Evolutionary conservation across 2,113 vertebrate genomes (phyloP).

Genomic region (Hemiprocne comata): DNA sequence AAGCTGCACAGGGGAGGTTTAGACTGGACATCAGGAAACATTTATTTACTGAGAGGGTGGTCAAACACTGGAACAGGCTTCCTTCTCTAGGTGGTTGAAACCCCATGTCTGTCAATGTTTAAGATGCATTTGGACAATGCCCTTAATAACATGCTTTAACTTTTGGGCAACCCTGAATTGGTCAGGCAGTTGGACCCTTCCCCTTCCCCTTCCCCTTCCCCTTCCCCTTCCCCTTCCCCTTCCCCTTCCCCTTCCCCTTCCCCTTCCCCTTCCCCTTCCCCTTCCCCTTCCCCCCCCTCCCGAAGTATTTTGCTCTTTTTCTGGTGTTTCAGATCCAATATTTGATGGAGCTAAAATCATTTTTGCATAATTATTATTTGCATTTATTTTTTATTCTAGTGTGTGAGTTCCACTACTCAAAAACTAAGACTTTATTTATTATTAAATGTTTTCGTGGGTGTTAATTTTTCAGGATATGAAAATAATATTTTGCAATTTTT

Average conservation of each 20-base stretch:
- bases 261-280: too few species aligned
- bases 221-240: not conserved
- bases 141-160: not conserved
- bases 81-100: not conserved
- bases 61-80: not conserved
- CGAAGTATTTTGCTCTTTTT: not conserved
- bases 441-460: not conserved
- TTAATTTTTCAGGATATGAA: not conserved
- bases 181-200: not conserved
- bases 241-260: too few species aligned
- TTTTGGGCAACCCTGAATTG: not conserved
- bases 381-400: not conserved
- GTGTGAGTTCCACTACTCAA: not conserved
- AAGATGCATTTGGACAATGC: not conserved
- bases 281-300: not conserved
- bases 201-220: not conserved
- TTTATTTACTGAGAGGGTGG: not conserved
- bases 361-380: not conserved
- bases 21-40: not conserved
- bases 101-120: not conserved
- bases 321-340: not conserved
- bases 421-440: not conserved
- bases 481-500: conserved; percentile 10
- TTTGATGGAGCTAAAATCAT: not conserved
- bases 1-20: not conserved